Percentiles rank a stretch among this genome's conserved stretches.
Conservation (phyloP, 2,888 invertebrate species). For the Gymnosoma rotundatum region DNA sequence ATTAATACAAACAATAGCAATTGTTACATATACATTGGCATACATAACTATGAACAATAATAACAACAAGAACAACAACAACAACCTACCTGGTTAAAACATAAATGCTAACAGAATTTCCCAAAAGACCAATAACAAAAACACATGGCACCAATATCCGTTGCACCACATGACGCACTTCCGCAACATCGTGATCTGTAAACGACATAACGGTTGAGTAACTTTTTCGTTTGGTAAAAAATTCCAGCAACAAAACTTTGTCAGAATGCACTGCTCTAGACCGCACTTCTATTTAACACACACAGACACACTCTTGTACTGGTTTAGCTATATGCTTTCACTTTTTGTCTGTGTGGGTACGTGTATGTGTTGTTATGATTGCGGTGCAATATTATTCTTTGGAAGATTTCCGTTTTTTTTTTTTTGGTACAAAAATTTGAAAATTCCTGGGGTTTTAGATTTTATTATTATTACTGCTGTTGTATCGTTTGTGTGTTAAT, state of each 20-base stretch:
- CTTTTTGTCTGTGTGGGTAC: not conserved
- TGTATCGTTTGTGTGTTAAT: constrained; percentile 24
- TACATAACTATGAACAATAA: not conserved
- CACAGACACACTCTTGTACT: not conserved
- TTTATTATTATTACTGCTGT: constrained; percentile 35
- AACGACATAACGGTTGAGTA: constrained; percentile 73
- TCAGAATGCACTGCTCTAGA: constrained; percentile 37
- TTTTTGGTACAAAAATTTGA: constrained; percentile 18
- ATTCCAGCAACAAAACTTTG: constrained; percentile 32
- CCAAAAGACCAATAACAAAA: constrained; percentile 86
- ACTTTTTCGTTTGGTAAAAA: constrained; percentile 61
- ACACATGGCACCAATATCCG: constrained; percentile 86
- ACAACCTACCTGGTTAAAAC: constrained; percentile 83
- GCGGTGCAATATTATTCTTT: constrained; percentile 25
- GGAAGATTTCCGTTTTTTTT: constrained; percentile 14
- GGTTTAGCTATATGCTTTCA: not conserved
- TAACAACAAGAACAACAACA: not conserved
- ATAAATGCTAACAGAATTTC: constrained; percentile 85
- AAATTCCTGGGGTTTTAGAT: constrained; percentile 50
- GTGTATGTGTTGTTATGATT: not conserved
- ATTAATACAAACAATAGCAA: constrained; percentile 12
- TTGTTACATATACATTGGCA: not conserved
- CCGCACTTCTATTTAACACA: constrained; percentile 12
- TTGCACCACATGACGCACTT: constrained; percentile 83
- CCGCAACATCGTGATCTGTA: constrained; percentile 79